Percentiles rank a stretch among this genome's conserved stretches.
phyloP scores from a whole-genome alignment of 2,113 vertebrate genomes.

The Pyxicephalus adspersus region DNA sequence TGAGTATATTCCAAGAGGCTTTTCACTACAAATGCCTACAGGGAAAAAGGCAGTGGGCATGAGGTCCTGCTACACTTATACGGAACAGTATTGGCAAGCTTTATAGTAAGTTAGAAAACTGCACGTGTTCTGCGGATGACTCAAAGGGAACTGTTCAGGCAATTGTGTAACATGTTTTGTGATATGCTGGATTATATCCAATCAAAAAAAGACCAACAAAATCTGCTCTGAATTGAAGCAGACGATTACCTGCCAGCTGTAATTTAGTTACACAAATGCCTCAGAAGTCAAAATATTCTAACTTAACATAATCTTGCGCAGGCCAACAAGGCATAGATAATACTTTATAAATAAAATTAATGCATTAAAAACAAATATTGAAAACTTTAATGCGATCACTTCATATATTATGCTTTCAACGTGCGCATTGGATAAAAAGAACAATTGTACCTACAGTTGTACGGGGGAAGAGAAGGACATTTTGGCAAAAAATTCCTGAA shows the following conservation, averaged over 20 bases:
- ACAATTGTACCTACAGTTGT: constrained; percentile 93
- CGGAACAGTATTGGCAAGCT: constrained; percentile 61
- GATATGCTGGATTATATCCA: constrained; percentile 22
- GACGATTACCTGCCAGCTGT: background rate
- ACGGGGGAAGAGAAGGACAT: constrained; percentile 86
- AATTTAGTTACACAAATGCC: constrained; percentile 59
- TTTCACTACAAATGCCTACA: constrained; percentile 91
- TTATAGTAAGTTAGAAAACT: constrained; percentile 84
- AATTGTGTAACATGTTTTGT: constrained; percentile 33
- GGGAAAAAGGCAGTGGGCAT: constrained; percentile 78
- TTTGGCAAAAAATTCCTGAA: constrained; percentile 89
- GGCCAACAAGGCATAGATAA: constrained; percentile 65
- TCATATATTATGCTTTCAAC: constrained; percentile 72
- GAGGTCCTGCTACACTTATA: constrained; percentile 63
- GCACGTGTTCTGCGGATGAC: constrained; percentile 59
- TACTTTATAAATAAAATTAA: constrained; percentile 61
- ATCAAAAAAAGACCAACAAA: background rate
- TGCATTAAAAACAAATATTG: constrained; percentile 67
- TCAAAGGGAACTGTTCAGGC: constrained; percentile 1
- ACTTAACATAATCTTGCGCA: constrained; percentile 77
- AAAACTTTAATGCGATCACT: constrained; percentile 66
- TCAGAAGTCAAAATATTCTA: constrained; percentile 71
- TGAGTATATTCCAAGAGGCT: constrained; percentile 90
- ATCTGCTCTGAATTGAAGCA: background rate
- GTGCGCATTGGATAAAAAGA: constrained; percentile 87